Evolutionary conservation across 37 sponge, comb jelly and placozoan genomes (phyloP), one percentile per base, ranked within the genome.

Genomic region (Ianthella basta): DNA sequence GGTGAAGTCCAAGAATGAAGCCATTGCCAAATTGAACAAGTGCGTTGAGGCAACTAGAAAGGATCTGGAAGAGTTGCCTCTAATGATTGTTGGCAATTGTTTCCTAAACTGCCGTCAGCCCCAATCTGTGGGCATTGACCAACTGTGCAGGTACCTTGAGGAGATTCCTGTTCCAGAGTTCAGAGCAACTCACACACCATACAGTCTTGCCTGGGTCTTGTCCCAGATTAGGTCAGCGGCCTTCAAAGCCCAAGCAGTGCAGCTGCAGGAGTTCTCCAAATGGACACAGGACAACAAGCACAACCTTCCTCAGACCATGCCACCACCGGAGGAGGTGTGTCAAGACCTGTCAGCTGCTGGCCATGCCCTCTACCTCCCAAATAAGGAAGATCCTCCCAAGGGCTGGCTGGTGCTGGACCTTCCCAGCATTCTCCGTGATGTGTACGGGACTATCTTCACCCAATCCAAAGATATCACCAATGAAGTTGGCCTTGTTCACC

Each of bases 31-130:
- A 40, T 38, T 72, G 37, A 30, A 37, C 39, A 23, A 8, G 20
- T 72, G 73, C 41, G 32, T 20, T 19, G 40, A 72, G 30, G 20
- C 39, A 20, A 40, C 36, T 33, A 8, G 13, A 13, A 8, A 72
- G 14, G 30, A 40, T 21, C 66, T 64, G 12, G 8, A 8, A 29
- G 73, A 72, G 32, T 20, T 72, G 8, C 73, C 41, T 72, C 4
- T 72, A 21, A 19, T 30, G 37, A 37, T 38, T 37, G 14, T 19
- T 8, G 19, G 36, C 36, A 5, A 12, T 37, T 33, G 37, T 8
- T 37, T 30, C 40, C 73, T 72, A 37, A 40, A 72, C 19, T 72
- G 73, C 41, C 73, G 73, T 72, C 41, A 37, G 30, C 37, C 41
- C 19, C 30, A 72, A 37, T 72, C 73, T 30, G 30, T 13, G 32